These are phyloP conservation scores for Scaptomyza cyrtandrae DNA, from an alignment of 2,888 invertebrate genomes.

Conservation along the genomic window DNA sequence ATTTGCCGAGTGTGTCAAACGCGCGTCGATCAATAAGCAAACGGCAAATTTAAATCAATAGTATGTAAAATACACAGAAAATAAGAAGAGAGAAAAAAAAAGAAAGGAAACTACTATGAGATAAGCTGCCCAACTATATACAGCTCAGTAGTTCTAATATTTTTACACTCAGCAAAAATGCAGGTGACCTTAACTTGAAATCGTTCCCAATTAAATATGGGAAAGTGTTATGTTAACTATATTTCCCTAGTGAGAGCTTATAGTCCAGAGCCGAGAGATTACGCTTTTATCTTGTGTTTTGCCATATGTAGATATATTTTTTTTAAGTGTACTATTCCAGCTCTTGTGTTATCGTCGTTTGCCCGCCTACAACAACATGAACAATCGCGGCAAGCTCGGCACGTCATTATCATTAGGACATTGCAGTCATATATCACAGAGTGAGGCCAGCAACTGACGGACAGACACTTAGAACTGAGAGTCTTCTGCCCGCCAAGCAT, in stretches of 20 bases:
- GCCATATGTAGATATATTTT: not conserved
- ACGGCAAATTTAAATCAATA: conserved; percentile 68
- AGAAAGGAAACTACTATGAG: conserved; percentile 12
- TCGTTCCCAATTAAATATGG: too few relatives aligned
- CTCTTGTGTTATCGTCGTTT: conserved; percentile 2
- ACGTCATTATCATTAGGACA: conserved; percentile 76
- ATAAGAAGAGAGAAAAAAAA: not conserved
- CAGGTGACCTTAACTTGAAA: not conserved
- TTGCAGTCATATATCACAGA: conserved; percentile 69
- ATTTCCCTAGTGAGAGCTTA: too few relatives aligned
- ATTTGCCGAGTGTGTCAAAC: conserved; percentile 79
- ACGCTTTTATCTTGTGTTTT: too few relatives aligned
- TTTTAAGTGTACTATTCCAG: not conserved
- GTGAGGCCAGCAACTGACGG: conserved; percentile 12
- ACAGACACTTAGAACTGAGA: conserved; percentile 1
- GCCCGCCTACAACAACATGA: conserved; percentile 40
- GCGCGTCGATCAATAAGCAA: conserved; percentile 62
- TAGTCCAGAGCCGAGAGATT: too few relatives aligned
- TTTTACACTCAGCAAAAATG: too few relatives aligned
- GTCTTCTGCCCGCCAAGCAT: conserved; percentile 24
- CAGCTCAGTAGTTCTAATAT: too few relatives aligned
- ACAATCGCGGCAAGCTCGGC: conserved; percentile 32
- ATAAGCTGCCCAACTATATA: conserved; percentile 29
- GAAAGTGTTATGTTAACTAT: too few relatives aligned
- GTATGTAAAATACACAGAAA: conserved; percentile 23